Conservation (phyloP, 2,888 invertebrate species). For the Ashinkailepas kermadecensis region DNA sequence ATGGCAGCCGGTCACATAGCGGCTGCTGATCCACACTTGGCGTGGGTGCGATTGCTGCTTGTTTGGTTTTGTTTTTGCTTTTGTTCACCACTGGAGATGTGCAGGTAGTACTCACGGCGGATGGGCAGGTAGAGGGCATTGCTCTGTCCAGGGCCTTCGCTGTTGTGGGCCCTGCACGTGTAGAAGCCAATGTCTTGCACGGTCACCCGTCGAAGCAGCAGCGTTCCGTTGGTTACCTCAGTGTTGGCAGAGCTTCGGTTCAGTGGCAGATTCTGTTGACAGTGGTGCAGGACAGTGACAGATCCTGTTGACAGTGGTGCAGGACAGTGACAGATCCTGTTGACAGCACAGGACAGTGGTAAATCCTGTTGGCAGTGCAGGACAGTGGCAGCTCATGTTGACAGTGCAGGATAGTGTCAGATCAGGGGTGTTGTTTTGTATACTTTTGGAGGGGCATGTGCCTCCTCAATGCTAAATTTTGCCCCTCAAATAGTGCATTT, state of each 20-base stretch:
- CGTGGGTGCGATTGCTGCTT: no score
- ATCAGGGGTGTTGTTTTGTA: neutral
- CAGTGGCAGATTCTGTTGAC: conserved; percentile 24
- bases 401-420: neutral
- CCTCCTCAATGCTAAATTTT: no score
- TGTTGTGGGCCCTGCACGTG: conserved; percentile 29
- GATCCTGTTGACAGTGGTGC: no score
- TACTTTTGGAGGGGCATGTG: no score
- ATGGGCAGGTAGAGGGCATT: conserved; percentile 24
- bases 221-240: conserved; percentile 28
- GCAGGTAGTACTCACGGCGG: conserved; percentile 24
- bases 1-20: no score
- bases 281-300: no score
- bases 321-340: no score
- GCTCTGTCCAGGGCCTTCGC: conserved; percentile 26
- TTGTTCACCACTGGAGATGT: no score
- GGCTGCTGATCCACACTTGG: no score
- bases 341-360: no score
- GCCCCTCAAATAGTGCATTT: no score
- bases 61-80: no score
- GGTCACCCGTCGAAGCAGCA: conserved; percentile 23
- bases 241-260: conserved; percentile 18
- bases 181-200: conserved; percentile 26
- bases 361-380: neutral
- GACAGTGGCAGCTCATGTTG: conserved; percentile 24